These are phyloP conservation scores for Perca schrenkii DNA, from an alignment of 2,113 vertebrate genomes.

Conservation along the genomic window DNA sequence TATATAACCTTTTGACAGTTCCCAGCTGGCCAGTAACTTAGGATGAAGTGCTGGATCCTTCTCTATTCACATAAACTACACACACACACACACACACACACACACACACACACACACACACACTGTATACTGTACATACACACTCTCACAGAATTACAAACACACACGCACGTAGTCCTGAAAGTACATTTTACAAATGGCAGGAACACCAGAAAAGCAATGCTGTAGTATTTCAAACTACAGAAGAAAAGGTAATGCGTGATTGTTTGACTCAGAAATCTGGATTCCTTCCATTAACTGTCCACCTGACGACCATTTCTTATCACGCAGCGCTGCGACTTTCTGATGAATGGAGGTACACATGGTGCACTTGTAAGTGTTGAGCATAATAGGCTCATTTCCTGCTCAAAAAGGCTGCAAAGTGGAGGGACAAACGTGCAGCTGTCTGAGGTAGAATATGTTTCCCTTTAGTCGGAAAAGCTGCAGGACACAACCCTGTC, in stretches of 20 bases:
- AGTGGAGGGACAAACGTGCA: not conserved
- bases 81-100: conserved; percentile 19
- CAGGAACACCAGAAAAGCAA: not conserved
- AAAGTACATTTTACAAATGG: conserved; percentile 7
- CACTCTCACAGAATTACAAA: not conserved
- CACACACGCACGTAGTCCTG: not conserved
- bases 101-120: conserved; percentile 17
- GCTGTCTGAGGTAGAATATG: not conserved
- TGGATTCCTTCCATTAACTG: not conserved
- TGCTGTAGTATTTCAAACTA: not conserved
- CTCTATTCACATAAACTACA: conserved; percentile 2
- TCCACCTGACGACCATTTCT: conserved; percentile 1
- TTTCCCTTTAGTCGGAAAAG: not conserved
- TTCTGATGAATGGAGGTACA: not conserved
- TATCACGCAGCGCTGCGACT: rapidly evolving
- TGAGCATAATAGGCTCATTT: not conserved
- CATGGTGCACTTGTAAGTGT: not conserved
- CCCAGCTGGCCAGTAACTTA: conserved; percentile 70
- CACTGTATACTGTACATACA: not conserved
- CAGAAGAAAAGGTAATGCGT: not conserved
- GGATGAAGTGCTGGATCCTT: conserved; percentile 33
- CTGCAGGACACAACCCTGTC: not conserved
- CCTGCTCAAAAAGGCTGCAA: not conserved
- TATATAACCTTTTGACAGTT: conserved; percentile 75
- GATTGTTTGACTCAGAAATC: not conserved